Evolutionary conservation across 1,140 invertebrate genomes (phyloP), one percentile per base, ranked within the genome.

Genomic region (Maniola jurtina): DNA sequence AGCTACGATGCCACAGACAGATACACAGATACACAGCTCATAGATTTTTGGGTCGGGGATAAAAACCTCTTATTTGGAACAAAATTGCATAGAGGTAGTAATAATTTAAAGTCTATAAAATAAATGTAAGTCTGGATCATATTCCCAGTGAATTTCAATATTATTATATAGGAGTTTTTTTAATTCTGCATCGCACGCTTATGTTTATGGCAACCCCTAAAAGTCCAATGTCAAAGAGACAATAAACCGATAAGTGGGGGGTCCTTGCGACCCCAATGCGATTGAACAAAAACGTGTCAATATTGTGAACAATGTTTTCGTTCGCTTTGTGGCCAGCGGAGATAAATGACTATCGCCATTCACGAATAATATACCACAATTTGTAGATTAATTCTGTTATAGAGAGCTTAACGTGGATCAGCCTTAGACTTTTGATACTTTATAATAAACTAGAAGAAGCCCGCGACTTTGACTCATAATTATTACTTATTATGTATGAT

Each of bases 211-310:
- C 64, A 66, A 61, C 50, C 52, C n/a, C 15, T 40, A 70, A 74
- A 68, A 67, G 61, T 72, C 68, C 65, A 70, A 75, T 70, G 77
- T 79, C 68, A 77, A 75, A 71, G 68, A 72, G 67, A 82, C 82
- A 80, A 80, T 82, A 79, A 77, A 78, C 75, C 54, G 74, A 80
- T 85, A 86, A 88, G 83, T 86, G 85, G 79, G 81, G 83, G 82
- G 83, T 86, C 80, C 60, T 68, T 66, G 68, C 64, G 70, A 76
- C 83, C 79, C 81, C 72, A 76, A 61, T 73, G 63, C 56, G 65
- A 70, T 74, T 77, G 77, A 81, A 87, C 85, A 85, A 86, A 88
- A 86, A 86, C 83, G 79, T 83, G 84, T 89, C 84, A 88, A 89
- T 89, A 88, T 83, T 86, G 80, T 84, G 84, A 79, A 89, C 83